Base-by-base conservation (phyloP, 1,140 invertebrate genomes). In the Yoshiicerus persimilis region DNA sequence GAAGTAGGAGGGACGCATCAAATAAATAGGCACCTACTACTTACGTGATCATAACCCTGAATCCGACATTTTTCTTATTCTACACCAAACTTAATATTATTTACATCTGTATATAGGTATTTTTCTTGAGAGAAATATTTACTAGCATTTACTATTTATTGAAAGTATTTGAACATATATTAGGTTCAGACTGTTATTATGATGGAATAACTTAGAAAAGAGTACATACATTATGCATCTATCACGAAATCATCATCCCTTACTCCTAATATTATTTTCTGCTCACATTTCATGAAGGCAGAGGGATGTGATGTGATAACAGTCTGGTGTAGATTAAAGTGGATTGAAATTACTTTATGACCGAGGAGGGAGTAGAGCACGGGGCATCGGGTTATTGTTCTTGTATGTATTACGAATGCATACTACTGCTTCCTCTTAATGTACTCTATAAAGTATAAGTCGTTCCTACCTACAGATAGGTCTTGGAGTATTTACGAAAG, bases 341-440 rank as follows among this genome's bases (percentile, higher is more conserved):
- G 32, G 75, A 80, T 80, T 80, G 75, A 80, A 80, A 80, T 80
- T 80, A 80, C 32, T 80, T 80, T 80, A 80, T 80, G 75, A 20
- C 20, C 75, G 75, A 80, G 20, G 16, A 80, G 75, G 75, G 75
- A 80, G 34, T 20, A 38, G 70, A 77, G 70, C 32, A 70, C 8
- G 20, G 66, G 25, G 27, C 25, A 27, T 10, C 9, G 8, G 27
- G 66, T 30, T 70, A 70, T 70, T 70, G 30, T 70, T 70, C 25
- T 13, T 16, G 23, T 27, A 25, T 30, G 30, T 70, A 30, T 30
- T 70, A 27, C 9, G 23, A 32, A 30, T 70, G 66, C 30, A 30
- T 70, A 70, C 13, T 70, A 25, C 16, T 25, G 27, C 16, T 27
- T 30, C 4, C 11, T 32, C 9, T 30, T 70, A 56, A 70, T 30